Base-by-base conservation (phyloP, 1,140 invertebrate species). In the Microplitis demolitor region DNA sequence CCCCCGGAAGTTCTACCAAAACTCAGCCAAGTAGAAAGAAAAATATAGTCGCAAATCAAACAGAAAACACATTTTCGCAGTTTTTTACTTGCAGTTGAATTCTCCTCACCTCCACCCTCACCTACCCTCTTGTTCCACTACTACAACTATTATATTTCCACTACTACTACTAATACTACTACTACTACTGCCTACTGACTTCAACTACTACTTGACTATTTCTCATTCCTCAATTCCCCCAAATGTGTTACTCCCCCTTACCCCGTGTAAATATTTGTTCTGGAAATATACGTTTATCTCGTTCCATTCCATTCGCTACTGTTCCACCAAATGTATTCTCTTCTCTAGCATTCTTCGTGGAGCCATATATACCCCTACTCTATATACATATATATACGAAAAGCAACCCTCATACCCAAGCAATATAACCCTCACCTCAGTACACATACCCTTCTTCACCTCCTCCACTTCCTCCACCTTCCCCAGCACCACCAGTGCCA, bases 1-100 rank as follows among this genome's bases (percentile, higher is more conserved):
- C 39, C 37, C 39, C 16, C 16, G 58, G 58, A 24, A 69, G 33
- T 70, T 74, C 56, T 60, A 35, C 3, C 66, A 66, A 66, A 69
- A 66, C 45, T 68, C 64, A 60, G 58, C 71, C 64, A 66, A 64
- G 58, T 63, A 69, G 71, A 73, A 79, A 78, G 74, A 79, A 80
- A 80, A 79, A 79, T 79, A 79, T 78, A 79, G 78, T 79, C 75
- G 75, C 78, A 79, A 80, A 80, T 79, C 79, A 80, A 80, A 78
- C 78, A 79, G 79, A 80, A 80, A 80, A 80, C 77, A 78, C 78
- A 80, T 79, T 80, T 80, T 79, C 76, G 39, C 74, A 73, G 75
- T 80, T 77, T 79, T 80, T 79, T 37, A 34, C 66, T 78, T 76
- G 62, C 62, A 58, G 56, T 31, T 24, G 24, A 58, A 58, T 58